phyloP scores from a whole-genome alignment of 2,113 vertebrate species.

The Semnornis frantzii region DNA sequence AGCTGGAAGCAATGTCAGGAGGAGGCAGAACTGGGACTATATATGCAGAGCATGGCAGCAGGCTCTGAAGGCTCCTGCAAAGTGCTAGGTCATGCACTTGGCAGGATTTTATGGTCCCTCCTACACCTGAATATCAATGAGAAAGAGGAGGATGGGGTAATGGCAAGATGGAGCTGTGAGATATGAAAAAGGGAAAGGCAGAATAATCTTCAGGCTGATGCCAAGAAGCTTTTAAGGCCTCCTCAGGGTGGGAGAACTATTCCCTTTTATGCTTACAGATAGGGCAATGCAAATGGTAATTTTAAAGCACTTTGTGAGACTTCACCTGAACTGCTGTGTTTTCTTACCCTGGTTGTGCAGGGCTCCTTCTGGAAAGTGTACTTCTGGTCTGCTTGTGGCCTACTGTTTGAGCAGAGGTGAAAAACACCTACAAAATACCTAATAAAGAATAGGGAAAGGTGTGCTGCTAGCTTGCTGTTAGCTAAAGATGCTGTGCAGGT shows the following conservation, averaged over 20 bases:
- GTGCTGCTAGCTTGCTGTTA: not conserved
- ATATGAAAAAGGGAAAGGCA: not conserved
- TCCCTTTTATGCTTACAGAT: not conserved
- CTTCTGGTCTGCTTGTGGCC: not conserved
- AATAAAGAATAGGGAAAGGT: not conserved
- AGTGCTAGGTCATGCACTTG: constrained; percentile 34
- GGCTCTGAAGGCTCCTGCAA: not conserved
- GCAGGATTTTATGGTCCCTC: constrained; percentile 23
- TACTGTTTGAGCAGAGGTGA: not conserved
- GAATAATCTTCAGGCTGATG: not conserved
- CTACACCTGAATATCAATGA: constrained; percentile 13
- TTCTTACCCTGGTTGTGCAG: not conserved
- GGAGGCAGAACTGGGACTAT: not conserved
- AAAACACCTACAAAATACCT: not conserved
- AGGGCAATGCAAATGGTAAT: not conserved
- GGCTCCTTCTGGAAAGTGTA: not conserved
- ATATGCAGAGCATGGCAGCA: not conserved
- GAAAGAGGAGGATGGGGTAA: constrained; percentile 1
- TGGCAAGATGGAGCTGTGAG: not conserved
- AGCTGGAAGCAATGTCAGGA: not conserved
- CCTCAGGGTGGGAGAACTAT: not conserved
- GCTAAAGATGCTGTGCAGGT: not conserved
- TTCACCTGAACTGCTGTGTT: not conserved
- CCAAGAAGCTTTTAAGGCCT: not conserved
- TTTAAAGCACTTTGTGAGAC: not conserved